Evolutionary conservation across 2,888 invertebrate species (phyloP).

Genomic region (Anagyrus pseudococci): DNA sequence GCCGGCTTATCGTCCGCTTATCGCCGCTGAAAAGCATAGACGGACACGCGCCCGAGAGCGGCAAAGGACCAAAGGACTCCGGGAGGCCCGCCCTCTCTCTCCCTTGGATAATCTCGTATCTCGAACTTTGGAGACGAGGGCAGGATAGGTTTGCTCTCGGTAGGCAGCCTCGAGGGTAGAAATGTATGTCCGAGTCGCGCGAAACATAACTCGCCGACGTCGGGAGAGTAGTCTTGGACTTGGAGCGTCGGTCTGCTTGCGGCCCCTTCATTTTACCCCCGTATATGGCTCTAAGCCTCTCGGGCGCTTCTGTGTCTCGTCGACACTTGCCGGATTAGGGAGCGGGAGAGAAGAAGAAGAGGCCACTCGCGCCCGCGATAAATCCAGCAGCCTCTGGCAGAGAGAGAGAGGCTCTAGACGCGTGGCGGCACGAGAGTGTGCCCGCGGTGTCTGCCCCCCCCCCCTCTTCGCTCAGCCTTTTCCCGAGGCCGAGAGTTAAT

Average conservation of each 20-base stretch:
- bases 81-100: too few relatives aligned
- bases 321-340: background rate
- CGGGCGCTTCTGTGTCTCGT: too few relatives aligned
- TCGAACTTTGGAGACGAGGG: constrained; percentile 44
- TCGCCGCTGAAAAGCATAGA: constrained; percentile 20
- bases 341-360: background rate
- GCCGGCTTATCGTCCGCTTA: constrained; percentile 1
- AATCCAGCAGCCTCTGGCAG: too few relatives aligned
- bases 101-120: constrained; percentile 46
- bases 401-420: background rate
- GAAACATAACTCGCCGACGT: too few relatives aligned
- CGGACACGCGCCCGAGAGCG: background rate
- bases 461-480: background rate
- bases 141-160: too few relatives aligned
- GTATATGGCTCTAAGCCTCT: too few relatives aligned
- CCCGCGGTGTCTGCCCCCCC: background rate
- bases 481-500: constrained; percentile 44
- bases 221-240: too few relatives aligned
- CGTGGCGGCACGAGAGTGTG: background rate
- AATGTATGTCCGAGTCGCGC: too few relatives aligned
- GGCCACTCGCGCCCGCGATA: too few relatives aligned
- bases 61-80: constrained; percentile 10
- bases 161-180: too few relatives aligned
- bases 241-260: too few relatives aligned
- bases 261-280: too few relatives aligned